Evolutionary conservation across 2,113 vertebrate genomes (phyloP), one percentile per base, ranked within the genome.

Genomic region (Pampusana beccarii): DNA sequence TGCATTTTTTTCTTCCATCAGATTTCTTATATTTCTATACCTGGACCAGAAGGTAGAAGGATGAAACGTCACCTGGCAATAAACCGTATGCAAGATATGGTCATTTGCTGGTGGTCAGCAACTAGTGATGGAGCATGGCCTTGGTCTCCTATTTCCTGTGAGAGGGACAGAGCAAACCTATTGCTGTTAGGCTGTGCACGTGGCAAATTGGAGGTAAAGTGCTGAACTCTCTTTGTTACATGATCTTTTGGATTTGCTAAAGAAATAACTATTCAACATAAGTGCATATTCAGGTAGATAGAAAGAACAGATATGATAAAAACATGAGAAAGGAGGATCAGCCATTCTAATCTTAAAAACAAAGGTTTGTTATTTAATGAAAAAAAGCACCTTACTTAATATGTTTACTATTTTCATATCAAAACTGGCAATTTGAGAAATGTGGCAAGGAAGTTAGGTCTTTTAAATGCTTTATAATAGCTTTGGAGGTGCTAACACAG

Each of bases 31-130:
- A 94, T 96, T 94, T 98, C 99, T 88, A 93, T 98, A 74, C 97
- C 97, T 50, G 98, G 98, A 57, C 97, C 98, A 17, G 92, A 94
- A 65, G 97, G 97, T 13, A 98, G 96, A n/a, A 98, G 98, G 64
- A 92, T 97, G 65, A 97, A 96, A 69, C 98, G 98, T 82, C 98
- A 34, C 34, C 95, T 99, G 74, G 96, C 96, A 77, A 97, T 99
- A 90, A 99, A 98, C 95, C 92, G 40, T 88, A 38, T 95, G 42
- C 98, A 99, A 95, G 99, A 99, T 58, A 90, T 98, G 96, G 98
- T 97, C 24, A 92, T 99, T 96, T 99, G 99, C 97, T 99, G 99
- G 99, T 99, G 99, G 99, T 97, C 98, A 62, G 87, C 97, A 87
- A 81, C 97, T 31, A 97, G 90, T 57, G 98, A 98, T 60, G 98